These are phyloP conservation scores for Gopherus flavomarginatus DNA, from an alignment of 2,113 vertebrate species.

Conservation along the genomic window DNA sequence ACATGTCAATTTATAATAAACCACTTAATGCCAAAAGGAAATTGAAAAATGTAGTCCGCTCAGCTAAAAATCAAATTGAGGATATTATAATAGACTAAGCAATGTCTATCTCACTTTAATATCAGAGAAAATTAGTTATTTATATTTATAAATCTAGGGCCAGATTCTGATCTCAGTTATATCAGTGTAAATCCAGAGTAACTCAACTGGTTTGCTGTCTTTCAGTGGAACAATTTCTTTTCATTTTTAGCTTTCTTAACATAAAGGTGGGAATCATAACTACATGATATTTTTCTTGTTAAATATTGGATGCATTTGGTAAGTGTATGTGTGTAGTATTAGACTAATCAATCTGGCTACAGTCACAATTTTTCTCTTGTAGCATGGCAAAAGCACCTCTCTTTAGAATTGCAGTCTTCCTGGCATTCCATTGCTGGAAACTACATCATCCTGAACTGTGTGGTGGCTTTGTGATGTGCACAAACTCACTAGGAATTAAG, in stretches of 20 bases:
- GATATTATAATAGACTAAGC: conserved; percentile 66
- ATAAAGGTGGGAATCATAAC: background rate
- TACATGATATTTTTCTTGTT: background rate
- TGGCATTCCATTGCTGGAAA: background rate
- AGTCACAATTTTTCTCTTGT: background rate
- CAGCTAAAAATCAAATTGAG: conserved; percentile 12
- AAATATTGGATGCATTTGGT: fast-evolving
- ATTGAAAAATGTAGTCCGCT: conserved; percentile 33
- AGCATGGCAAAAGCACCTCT: background rate
- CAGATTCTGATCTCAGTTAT: background rate
- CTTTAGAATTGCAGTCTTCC: background rate
- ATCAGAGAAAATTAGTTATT: conserved; percentile 34
- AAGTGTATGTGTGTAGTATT: fast-evolving
- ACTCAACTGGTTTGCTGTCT: background rate
- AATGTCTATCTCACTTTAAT: conserved; percentile 65
- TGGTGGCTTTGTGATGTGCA: background rate
- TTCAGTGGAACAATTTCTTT: background rate
- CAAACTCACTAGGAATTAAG: background rate
- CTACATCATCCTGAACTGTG: background rate
- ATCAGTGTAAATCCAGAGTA: background rate
- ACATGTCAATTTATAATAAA: conserved; percentile 64
- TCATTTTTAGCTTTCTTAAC: background rate
- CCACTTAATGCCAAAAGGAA: conserved; percentile 37
- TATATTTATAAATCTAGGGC: background rate
- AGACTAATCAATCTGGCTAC: background rate